These are phyloP conservation scores for Adoxophyes honmai DNA, from an alignment of 1,140 invertebrate species.

Conservation along the genomic window DNA sequence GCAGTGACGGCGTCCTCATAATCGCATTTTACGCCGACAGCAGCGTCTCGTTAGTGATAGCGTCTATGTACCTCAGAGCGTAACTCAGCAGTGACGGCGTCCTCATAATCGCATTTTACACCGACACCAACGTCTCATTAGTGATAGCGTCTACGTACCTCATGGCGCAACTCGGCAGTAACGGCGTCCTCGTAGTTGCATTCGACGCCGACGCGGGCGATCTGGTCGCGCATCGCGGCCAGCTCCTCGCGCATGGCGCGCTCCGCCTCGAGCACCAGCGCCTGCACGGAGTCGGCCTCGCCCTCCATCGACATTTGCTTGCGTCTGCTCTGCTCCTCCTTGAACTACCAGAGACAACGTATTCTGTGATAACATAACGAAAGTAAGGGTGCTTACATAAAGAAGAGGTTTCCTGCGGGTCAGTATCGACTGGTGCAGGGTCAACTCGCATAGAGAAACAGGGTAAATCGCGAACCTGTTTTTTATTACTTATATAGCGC, in stretches of 20 bases:
- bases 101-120: no score
- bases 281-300: conserved; percentile 39
- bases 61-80: conserved; percentile 45
- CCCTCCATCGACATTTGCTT: conserved; percentile 34
- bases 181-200: conserved; percentile 37
- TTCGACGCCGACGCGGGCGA: conserved; percentile 35
- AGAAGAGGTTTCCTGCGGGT: no score
- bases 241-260: conserved; percentile 46
- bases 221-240: conserved; percentile 37
- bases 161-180: conserved; percentile 28
- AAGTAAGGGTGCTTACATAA: no score
- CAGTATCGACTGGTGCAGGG: no score
- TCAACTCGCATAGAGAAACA: no score
- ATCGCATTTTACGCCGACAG: no score
- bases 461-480: no score
- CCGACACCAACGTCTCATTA: no score
- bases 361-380: no score
- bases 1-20: conserved; percentile 26
- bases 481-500: no score
- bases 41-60: no score
- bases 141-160: conserved; percentile 45
- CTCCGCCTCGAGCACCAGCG: conserved; percentile 43
- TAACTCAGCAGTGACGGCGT: conserved; percentile 24
- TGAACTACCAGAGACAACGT: no score
- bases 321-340: conserved; percentile 55